Percentiles rank a stretch among this genome's conserved stretches.
Evolutionary conservation across 2,888 invertebrate genomes (phyloP).

Genomic region (Agonopterix heracliana): DNA sequence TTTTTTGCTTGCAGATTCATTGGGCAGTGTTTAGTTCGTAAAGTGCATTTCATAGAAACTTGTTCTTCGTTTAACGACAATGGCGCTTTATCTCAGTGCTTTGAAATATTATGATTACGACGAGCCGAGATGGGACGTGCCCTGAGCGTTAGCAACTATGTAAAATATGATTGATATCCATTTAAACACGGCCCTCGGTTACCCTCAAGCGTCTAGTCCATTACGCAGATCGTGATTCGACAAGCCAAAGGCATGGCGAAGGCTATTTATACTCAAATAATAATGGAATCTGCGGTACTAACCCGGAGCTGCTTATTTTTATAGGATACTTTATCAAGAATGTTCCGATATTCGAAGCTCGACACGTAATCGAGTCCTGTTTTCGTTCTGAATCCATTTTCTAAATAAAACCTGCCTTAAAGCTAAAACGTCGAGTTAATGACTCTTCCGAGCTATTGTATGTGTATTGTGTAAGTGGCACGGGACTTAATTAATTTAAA

Average conservation of each 20-base stretch:
- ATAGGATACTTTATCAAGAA: constrained; percentile 3
- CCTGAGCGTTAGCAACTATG: constrained; percentile 21
- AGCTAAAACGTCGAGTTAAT: neutral
- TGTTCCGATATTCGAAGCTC: neutral
- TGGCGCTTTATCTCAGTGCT: neutral
- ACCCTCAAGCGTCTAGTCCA: constrained; percentile 27
- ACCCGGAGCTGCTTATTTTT: constrained; percentile 4
- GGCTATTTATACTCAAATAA: constrained; percentile 13
- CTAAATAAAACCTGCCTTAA: neutral
- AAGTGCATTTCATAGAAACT: constrained; percentile 6
- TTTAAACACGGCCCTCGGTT: constrained; percentile 23
- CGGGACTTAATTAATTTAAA: constrained; percentile 6
- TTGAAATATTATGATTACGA: constrained; percentile 1
- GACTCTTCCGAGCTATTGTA: neutral
- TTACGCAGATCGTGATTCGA: constrained; percentile 36
- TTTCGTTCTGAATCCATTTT: no score
- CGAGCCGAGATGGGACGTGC: constrained; percentile 13
- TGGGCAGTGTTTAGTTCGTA: constrained; percentile 16
- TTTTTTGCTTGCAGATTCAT: constrained; percentile 25
- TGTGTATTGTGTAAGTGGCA: neutral
- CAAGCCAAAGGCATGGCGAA: constrained; percentile 25
- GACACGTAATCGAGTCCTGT: no score
- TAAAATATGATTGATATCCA: constrained; percentile 32
- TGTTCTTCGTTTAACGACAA: constrained; percentile 1
- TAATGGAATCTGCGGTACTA: constrained; percentile 8